A percentile compares a stretch with the other conserved stretches of the same genome.
These are phyloP conservation scores for Creontiades dilutus DNA, from an alignment of 2,888 invertebrate species.

Conservation along the genomic window DNA sequence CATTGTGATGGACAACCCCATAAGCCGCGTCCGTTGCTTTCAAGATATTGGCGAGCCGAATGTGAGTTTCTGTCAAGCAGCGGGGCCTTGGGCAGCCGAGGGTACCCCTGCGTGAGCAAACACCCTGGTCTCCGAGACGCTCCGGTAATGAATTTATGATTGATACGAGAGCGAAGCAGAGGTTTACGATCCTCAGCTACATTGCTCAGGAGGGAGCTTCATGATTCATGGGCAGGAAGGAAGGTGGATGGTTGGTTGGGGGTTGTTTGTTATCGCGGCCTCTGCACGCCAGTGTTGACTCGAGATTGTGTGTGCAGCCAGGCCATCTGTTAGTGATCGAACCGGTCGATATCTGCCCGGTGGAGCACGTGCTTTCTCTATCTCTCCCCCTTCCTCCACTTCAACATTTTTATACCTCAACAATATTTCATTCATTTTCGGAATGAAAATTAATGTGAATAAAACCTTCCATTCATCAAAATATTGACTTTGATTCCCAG, in stretches of 20 bases:
- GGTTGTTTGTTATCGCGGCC: conserved; percentile 61
- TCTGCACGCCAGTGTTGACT: conserved; percentile 57
- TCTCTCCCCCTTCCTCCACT: not conserved
- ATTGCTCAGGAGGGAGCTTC: conserved; percentile 41
- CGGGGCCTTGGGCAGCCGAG: not conserved
- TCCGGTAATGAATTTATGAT: conserved; percentile 54
- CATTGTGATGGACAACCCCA: not conserved
- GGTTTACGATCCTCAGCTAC: conserved; percentile 49
- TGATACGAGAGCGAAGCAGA: conserved; percentile 19
- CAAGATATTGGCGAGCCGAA: not conserved
- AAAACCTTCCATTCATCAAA: not conserved
- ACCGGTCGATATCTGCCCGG: conserved; percentile 52
- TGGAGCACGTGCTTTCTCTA: conserved; percentile 53
- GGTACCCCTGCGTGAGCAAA: conserved; percentile 28
- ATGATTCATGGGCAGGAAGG: conserved; percentile 60
- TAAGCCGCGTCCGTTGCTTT: conserved; percentile 19
- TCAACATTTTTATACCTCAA: no score
- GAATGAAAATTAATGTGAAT: not conserved
- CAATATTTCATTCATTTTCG: not conserved
- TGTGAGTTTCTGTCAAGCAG: not conserved
- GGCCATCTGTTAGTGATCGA: conserved; percentile 62
- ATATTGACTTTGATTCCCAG: no score
- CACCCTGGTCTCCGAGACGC: conserved; percentile 33
- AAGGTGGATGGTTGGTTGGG: conserved; percentile 35
- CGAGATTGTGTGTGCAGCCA: conserved; percentile 46